Base-by-base conservation (phyloP, 2,888 invertebrate species). In the Mellilla xanthometata region DNA sequence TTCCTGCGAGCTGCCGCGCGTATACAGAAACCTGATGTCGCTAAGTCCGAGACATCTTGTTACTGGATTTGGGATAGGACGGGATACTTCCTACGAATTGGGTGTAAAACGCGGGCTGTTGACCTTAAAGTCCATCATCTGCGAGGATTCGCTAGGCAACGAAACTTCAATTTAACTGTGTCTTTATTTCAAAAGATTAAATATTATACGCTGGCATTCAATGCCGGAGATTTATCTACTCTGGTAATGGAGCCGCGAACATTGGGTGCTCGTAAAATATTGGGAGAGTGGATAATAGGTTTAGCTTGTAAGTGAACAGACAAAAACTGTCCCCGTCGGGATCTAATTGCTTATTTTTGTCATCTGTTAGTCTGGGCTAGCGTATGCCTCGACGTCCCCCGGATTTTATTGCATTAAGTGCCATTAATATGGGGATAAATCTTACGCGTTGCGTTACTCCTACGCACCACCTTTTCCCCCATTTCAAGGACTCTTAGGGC, bases 401-500 rank as follows among this genome's bases (percentile, higher is more conserved):
- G 59, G 57, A 44, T 60, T 66, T 65, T 65, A 64, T 63, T 52
- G 54, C 46, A 56, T 60, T 62, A 64, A 63, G 59, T 59, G 60
- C 56, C 60, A 42, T 59, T 58, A 60, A 59, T 62, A 58, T 53
- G 33, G 49, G 54, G 46, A 62, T 49, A 56, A 58, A 68, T 65
- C 44, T 59, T 56, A 51, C 58, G 44, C 57, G 51, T 62, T 68
- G 56, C 51, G 66, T 65, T 52, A 64, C 68, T 55, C 49, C 66
- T 65, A 57, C 63, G 65, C 71, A 76, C 70, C 70, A 74, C 76
- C 75, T 76, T 58, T 59, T 52, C 42, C 59, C 65, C 54, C 54
- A n/a, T 54, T 45, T 46, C 62, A 65, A 67, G 67, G 59, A 50
- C 64, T 49, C 44, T 54, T 32, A 56, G 60, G 62, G 54, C 56